Base-by-base conservation (phyloP, 2,888 invertebrate genomes). In the Xylophagus ater region DNA sequence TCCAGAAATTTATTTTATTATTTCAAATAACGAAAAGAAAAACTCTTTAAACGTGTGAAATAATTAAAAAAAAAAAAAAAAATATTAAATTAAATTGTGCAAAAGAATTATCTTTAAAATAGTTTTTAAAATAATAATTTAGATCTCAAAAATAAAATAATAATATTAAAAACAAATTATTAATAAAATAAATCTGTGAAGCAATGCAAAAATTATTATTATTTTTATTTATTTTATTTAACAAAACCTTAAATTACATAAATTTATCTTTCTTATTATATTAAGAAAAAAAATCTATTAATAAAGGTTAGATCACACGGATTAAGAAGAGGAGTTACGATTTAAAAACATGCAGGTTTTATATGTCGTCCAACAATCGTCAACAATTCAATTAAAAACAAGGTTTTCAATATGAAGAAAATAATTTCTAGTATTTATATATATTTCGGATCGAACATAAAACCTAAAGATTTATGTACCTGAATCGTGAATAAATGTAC, bases 141-240 rank as follows among this genome's bases (percentile, higher is more conserved):
- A n/a, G n/a, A n/a, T n/a, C n/a, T 9, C 8, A 12, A 26, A 15
- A 15, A 18, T 7, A 12, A n/a, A 5, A 9, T 35, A n/a, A n/a
- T 13, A 18, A 23, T 29, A 29, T n/a, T 31, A 30, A 3, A 29
- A 25, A 23, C 34, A 23, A 33, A 17, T 17, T 21, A 24, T 28
- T 18, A 15, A 18, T 10, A 37, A 49, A 49, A 49, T 46, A 47
- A 44, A 35, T 38, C 44, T 49, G 44, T 49, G 47, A 49, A 45
- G 47, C 49, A 48, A 40, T 48, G 46, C 49, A 49, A 49, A 30
- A 30, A 37, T 21, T 29, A 37, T 37, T 19, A 30, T 37, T 13
- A 31, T 24, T 30, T 23, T 25, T 31, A 9, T 28, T 37, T 30
- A 21, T 29, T 18, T n/a, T 37, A n/a, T 29, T 29, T 36, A 4